phyloP scores from a whole-genome alignment of 2,113 vertebrate genomes.

The Erinaceus europaeus region DNA sequence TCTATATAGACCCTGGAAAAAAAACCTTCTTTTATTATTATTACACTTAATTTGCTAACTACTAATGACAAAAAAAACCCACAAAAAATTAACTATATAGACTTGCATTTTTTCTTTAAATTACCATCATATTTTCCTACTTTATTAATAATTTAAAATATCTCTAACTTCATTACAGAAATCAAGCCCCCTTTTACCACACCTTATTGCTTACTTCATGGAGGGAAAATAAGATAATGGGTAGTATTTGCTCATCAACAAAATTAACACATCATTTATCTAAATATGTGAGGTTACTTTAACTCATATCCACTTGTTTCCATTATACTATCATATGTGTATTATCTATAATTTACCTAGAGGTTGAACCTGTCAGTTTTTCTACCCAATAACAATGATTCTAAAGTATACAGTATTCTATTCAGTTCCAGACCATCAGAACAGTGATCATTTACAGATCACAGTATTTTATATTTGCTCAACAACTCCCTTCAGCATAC shows the following conservation, averaged over 20 bases:
- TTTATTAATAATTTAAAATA: not conserved
- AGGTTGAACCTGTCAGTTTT: not conserved
- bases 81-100: not conserved
- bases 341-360: too few species aligned
- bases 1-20: too few species aligned
- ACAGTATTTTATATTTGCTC: not conserved
- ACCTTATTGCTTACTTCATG: not conserved
- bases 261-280: not conserved
- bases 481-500: not conserved
- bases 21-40: too few species aligned
- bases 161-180: not conserved
- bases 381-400: not conserved
- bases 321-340: too few species aligned
- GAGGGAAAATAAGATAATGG: too few species aligned
- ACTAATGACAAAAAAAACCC: too few species aligned
- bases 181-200: not conserved
- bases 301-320: too few species aligned
- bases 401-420: not conserved
- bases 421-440: not conserved
- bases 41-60: too few species aligned
- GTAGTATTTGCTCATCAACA: too few species aligned
- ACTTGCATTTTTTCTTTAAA: not conserved
- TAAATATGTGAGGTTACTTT: not conserved
- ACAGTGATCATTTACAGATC: not conserved
- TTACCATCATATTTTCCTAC: not conserved